Evolutionary conservation across 1,140 invertebrate species (phyloP).

Genomic region (Macrosteles quadrilineatus): DNA sequence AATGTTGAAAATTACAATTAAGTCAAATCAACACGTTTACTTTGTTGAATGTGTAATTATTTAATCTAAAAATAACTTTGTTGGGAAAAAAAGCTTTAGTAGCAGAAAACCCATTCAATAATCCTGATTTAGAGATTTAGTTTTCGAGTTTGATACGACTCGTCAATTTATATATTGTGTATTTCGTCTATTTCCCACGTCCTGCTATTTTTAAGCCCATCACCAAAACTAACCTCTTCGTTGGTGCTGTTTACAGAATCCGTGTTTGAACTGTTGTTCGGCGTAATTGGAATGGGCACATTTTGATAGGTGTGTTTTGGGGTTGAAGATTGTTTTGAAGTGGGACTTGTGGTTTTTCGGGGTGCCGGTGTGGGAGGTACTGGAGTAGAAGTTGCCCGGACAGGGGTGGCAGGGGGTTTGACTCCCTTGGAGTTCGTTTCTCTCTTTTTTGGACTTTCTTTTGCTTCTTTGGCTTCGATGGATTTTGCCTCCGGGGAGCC

Average conservation of each 20-base stretch:
- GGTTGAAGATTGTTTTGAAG: conserved; percentile 47
- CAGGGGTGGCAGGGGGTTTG: conserved; percentile 22
- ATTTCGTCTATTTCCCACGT: no score
- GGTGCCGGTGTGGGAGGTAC: conserved; percentile 52
- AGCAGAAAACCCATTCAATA: no score
- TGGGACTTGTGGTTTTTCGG: conserved; percentile 42
- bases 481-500: conserved; percentile 48
- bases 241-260: conserved; percentile 28
- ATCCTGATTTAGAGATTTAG: no score
- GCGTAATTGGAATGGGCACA: conserved; percentile 54
- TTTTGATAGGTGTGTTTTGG: conserved; percentile 58
- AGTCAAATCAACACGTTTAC: no score
- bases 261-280: conserved; percentile 38
- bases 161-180: no score
- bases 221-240: conserved; percentile 18
- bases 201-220: no score
- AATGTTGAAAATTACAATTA: no score
- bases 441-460: no score
- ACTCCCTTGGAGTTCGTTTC: background rate
- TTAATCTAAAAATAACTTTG: no score
- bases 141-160: no score
- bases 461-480: conserved; percentile 42
- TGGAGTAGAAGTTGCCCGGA: conserved; percentile 1
- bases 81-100: no score
- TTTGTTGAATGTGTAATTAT: no score